Evolutionary conservation across 2,113 vertebrate species (phyloP).

Genomic region (Rhinichthys klamathensis): DNA sequence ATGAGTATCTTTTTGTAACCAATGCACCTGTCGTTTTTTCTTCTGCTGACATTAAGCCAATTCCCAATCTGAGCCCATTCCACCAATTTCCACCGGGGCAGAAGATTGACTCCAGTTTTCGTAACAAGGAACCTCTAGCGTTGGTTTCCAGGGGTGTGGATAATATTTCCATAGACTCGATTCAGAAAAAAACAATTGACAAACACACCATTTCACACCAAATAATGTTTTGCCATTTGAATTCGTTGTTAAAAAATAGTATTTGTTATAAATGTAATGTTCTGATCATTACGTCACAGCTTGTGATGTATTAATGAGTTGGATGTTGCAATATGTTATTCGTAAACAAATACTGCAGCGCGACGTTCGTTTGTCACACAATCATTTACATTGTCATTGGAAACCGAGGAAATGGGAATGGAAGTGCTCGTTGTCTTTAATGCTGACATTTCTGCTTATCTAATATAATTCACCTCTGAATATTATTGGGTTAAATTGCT

Average conservation of each 20-base stretch:
- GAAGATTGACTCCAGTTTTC: too few species aligned
- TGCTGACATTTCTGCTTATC: background rate
- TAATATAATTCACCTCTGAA: constrained; percentile 9
- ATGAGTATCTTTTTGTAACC: too few species aligned
- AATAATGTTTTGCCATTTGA: background rate
- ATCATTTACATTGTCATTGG: background rate
- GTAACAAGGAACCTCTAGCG: too few species aligned
- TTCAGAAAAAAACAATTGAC: too few species aligned
- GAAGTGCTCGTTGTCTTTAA: background rate
- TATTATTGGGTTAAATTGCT: background rate
- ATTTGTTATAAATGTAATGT: background rate
- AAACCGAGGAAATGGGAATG: background rate
- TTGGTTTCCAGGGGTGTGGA: too few species aligned
- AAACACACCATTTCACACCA: too few species aligned
- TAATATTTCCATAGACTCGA: too few species aligned
- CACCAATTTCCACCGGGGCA: too few species aligned
- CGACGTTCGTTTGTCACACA: background rate
- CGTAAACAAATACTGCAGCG: background rate
- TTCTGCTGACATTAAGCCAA: too few species aligned
- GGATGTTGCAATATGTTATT: background rate
- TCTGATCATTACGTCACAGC: background rate
- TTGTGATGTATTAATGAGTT: background rate
- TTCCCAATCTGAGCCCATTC: too few species aligned
- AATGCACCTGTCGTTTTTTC: too few species aligned
- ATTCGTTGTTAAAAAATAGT: background rate